A percentile compares a stretch with the other conserved stretches of the same genome.
Conservation (phyloP, 2,113 vertebrate genomes). For the Oxygymnocypris stewartii region DNA sequence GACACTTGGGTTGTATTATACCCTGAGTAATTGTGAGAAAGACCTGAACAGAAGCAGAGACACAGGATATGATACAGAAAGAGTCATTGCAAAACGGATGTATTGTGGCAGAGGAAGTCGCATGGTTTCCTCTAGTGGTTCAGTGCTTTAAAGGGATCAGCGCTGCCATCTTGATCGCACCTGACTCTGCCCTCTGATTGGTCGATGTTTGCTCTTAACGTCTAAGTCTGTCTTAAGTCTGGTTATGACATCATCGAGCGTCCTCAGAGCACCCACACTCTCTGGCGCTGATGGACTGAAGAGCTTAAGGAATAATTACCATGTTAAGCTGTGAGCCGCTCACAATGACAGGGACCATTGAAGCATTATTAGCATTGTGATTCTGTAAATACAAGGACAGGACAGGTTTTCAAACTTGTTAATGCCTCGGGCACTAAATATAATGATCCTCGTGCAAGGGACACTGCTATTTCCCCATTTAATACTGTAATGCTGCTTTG, state of each 20-base stretch:
- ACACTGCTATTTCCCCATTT: not conserved
- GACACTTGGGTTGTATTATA: not conserved
- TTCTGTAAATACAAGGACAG: not conserved
- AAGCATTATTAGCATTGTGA: not conserved
- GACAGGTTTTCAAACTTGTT: not conserved
- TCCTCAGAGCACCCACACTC: constrained; percentile 12
- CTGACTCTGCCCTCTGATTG: constrained; percentile 8
- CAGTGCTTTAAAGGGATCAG: not conserved
- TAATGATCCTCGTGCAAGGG: not conserved
- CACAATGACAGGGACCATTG: not conserved
- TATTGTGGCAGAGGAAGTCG: constrained; percentile 30
- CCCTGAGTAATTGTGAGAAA: constrained; percentile 15
- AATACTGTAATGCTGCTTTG: no score
- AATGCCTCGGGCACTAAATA: not conserved
- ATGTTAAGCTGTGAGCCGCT: constrained; percentile 22
- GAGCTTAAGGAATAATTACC: constrained; percentile 36
- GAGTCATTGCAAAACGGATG: constrained; percentile 38
- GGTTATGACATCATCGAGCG: not conserved
- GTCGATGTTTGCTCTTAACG: not conserved
- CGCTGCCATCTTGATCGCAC: constrained; percentile 10
- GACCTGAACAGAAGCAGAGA: constrained; percentile 14
- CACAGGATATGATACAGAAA: constrained; percentile 29
- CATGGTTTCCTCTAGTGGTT: not conserved
- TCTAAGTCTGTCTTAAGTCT: constrained; percentile 12
- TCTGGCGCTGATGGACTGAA: not conserved